Evolutionary conservation across 1,140 invertebrate genomes (phyloP), one percentile per base, ranked within the genome.

Genomic region (Sinella curviseta): DNA sequence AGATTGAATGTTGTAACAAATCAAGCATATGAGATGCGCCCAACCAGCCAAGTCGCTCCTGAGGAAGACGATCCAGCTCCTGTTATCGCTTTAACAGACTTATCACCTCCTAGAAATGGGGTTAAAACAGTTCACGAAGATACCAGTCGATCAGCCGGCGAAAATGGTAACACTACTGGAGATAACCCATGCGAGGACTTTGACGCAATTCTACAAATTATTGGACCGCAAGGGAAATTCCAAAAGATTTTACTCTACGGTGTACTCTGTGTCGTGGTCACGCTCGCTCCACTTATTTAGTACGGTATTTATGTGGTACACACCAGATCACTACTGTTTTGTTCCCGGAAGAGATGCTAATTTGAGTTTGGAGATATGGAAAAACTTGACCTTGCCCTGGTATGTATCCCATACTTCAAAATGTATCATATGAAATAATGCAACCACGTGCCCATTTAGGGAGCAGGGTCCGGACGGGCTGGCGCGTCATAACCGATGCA

Each of bases 161-260:
- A n/a, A n/a, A n/a, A n/a, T n/a, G n/a, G n/a, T n/a, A n/a, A n/a
- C n/a, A n/a, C n/a, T n/a, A n/a, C n/a, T n/a, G n/a, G n/a, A n/a
- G n/a, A n/a, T n/a, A n/a, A n/a, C n/a, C n/a, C n/a, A 48, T 74
- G 70, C 31, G 30, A 31, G 17, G 70, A 74, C 24, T 74, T 74
- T 24, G 70, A 74, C 24, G 70, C 12, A 31, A 74, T 74, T 33
- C 34, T 74, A 8, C 3, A 31, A 16, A 30, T 74, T 2, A 26
- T 74, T 28, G 70, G 70, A 20, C 31, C 70, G 4, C 14, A 74
- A 24, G 70, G 70, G 24, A 31, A 36, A 16, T 74, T 33, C 24
- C 70, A 74, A 33, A 74, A 74, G 34, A 14, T 74, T 31, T 36
- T 74, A 33, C 17, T 36, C 8, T 74, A 74, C 70, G 70, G 24